phyloP scores from a whole-genome alignment of 1,140 invertebrate species.

The Chelonus insularis region DNA sequence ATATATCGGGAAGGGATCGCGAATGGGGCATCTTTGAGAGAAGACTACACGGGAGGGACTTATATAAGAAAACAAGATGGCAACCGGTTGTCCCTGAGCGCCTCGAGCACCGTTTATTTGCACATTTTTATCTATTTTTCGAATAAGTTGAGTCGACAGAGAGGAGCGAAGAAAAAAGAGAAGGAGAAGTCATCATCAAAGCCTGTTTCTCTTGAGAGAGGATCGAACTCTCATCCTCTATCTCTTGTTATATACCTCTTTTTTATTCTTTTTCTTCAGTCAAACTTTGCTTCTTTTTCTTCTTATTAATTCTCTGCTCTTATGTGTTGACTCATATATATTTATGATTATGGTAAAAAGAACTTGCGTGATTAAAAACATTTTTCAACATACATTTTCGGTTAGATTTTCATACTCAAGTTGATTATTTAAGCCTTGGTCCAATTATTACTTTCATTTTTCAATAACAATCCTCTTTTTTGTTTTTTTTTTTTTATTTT shows the following conservation, averaged over 20 bases:
- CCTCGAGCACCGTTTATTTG: constrained; percentile 54
- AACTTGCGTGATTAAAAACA: too few species aligned
- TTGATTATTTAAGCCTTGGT: too few species aligned
- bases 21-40: constrained; percentile 51
- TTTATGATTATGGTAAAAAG: too few species aligned
- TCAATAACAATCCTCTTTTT: too few species aligned
- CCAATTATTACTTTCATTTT: too few species aligned
- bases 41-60: constrained; percentile 46
- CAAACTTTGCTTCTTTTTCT: not conserved
- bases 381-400: too few species aligned
- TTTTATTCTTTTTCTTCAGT: constrained; percentile 17
- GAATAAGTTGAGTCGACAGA: constrained; percentile 32
- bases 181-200: not conserved
- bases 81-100: constrained; percentile 60
- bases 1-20: not conserved
- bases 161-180: constrained; percentile 19
- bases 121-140: constrained; percentile 61
- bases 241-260: constrained; percentile 13
- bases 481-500: too few species aligned
- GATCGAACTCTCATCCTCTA: constrained; percentile 10
- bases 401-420: too few species aligned
- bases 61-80: constrained; percentile 61
- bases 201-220: constrained; percentile 10
- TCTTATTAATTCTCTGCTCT: constrained; percentile 1
- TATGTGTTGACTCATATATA: constrained; percentile 29